These are phyloP conservation scores for Indri indri DNA, from an alignment of 2,113 vertebrate species.

Conservation along the genomic window DNA sequence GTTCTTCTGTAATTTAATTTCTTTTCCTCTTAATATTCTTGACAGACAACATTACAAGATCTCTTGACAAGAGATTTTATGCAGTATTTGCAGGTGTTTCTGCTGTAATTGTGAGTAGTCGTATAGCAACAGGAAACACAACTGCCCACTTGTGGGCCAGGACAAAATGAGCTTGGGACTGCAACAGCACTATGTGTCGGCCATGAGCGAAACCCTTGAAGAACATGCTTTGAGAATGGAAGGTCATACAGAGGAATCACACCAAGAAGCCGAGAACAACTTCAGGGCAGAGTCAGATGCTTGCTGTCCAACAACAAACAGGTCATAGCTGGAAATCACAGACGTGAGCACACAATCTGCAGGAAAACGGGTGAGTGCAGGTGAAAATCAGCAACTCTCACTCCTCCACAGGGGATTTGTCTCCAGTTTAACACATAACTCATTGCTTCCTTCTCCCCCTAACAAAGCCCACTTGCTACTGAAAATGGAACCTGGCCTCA, in stretches of 20 bases:
- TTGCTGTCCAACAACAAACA: not conserved
- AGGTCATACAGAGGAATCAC: not conserved
- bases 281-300: not conserved
- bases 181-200: too few relatives aligned
- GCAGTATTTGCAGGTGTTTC: not conserved
- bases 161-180: accelerated
- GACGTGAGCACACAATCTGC: too few relatives aligned
- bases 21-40: slow-evolving; percentile 51
- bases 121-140: not conserved
- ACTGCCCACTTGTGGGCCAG: too few relatives aligned
- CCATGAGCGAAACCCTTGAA: not conserved
- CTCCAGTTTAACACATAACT: not conserved
- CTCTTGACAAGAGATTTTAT: not conserved
- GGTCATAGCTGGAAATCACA: not conserved
- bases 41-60: slow-evolving; percentile 1
- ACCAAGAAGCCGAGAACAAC: not conserved
- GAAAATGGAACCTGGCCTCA: not conserved
- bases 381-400: not conserved
- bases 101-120: not conserved
- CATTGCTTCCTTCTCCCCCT: not conserved
- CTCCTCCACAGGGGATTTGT: not conserved
- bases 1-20: slow-evolving; percentile 47
- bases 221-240: not conserved
- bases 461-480: not conserved
- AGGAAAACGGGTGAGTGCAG: not conserved